A percentile compares a stretch with the other conserved stretches of the same genome.
Evolutionary conservation across 2,113 vertebrate species (phyloP).

Genomic region (Numida meleagris): DNA sequence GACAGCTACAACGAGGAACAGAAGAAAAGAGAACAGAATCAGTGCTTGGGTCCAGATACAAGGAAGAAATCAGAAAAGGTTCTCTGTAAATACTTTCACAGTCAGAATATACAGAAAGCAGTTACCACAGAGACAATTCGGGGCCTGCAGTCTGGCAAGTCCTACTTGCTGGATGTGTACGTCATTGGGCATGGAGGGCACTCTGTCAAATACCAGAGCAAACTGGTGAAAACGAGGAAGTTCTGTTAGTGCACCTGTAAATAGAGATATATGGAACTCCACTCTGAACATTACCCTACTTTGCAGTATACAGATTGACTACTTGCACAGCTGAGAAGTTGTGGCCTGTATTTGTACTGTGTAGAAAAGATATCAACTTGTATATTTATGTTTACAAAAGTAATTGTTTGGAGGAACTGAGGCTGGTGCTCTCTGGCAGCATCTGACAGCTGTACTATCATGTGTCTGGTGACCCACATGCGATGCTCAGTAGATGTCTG

Average conservation of each 20-base stretch:
- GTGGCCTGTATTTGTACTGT: conserved; percentile 83
- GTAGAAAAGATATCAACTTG: conserved; percentile 85
- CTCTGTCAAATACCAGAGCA: conserved; percentile 97
- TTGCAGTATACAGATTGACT: conserved; percentile 85
- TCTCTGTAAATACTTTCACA: conserved; percentile 98
- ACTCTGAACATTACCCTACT: conserved; percentile 79
- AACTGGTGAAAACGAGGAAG: conserved; percentile 97
- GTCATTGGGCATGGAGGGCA: conserved; percentile 93
- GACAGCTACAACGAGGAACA: conserved; percentile 88
- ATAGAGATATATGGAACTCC: conserved; percentile 81
- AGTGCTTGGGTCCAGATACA: conserved; percentile 90
- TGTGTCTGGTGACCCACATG: conserved; percentile 46
- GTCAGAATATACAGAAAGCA: conserved; percentile 93
- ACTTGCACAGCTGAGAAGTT: conserved; percentile 83
- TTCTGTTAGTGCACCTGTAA: conserved; percentile 85
- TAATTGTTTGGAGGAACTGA: conserved; percentile 66
- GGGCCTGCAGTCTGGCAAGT: conserved; percentile 90
- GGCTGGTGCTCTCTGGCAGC: conserved; percentile 27
- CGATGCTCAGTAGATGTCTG: conserved; percentile 72
- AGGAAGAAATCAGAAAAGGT: conserved; percentile 95
- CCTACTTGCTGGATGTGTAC: conserved; percentile 97
- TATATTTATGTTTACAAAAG: conserved; percentile 87
- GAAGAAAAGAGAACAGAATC: conserved; percentile 91
- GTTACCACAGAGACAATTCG: conserved; percentile 95
- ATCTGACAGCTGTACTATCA: conserved; percentile 22